A percentile compares a stretch with the other conserved stretches of the same genome.
These are phyloP conservation scores for Melanostoma mellinum DNA, from an alignment of 2,888 invertebrate genomes.

Conservation along the genomic window DNA sequence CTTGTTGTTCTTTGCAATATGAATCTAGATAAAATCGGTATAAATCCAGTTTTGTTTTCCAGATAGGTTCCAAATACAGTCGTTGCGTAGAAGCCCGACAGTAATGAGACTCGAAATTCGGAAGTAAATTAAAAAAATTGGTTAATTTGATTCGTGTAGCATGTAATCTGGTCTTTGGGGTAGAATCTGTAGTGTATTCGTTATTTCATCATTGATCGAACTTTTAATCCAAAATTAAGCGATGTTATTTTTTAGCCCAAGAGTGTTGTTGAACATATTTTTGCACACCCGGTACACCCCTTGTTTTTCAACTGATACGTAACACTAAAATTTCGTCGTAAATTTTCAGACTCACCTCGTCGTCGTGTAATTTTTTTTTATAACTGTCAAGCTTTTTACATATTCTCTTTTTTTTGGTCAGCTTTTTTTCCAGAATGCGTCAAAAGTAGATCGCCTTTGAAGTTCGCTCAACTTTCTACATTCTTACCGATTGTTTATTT, in stretches of 20 bases:
- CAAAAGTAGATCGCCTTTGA: conserved; percentile 1
- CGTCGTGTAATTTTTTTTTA: conserved; percentile 17
- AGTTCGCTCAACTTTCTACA: too few species aligned
- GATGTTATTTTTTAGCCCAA: conserved; percentile 20
- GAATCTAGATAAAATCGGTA: not conserved
- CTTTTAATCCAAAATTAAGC: conserved; percentile 28
- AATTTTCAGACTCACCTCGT: conserved; percentile 23
- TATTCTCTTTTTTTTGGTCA: conserved; percentile 30
- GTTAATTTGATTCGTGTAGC: conserved; percentile 9
- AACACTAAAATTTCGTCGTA: conserved; percentile 7
- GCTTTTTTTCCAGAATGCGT: conserved; percentile 20
- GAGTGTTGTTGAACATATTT: conserved; percentile 29
- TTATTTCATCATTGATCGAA: conserved; percentile 1
- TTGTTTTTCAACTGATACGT: conserved; percentile 7
- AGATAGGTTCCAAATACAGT: conserved; percentile 11
- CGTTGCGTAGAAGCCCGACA: not conserved
- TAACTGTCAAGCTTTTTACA: conserved; percentile 3
- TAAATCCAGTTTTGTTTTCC: conserved; percentile 10
- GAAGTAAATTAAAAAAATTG: conserved; percentile 11
- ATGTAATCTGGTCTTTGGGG: not conserved
- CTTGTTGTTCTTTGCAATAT: not conserved
- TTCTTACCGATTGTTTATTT: conserved; percentile 3
- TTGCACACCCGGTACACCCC: conserved; percentile 13
- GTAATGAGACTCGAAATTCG: not conserved
- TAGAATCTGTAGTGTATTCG: not conserved